These are phyloP conservation scores for Micropterix aruncella DNA, from an alignment of 2,888 invertebrate species.

Conservation along the genomic window DNA sequence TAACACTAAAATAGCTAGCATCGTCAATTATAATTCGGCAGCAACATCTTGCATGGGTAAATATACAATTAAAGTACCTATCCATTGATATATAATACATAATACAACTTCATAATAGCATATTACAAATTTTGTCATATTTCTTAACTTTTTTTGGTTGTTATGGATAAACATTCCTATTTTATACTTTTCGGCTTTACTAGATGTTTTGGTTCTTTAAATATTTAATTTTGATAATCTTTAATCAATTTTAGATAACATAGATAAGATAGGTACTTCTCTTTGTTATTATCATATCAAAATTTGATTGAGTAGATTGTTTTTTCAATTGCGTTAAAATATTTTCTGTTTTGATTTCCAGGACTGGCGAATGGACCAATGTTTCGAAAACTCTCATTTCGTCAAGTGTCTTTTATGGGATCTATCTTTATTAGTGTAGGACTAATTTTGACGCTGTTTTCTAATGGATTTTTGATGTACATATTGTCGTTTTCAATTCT, in stretches of 20 bases:
- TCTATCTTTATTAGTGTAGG: constrained; percentile 43
- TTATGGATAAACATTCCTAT: too few species aligned
- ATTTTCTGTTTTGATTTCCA: constrained; percentile 20
- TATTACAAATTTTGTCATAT: too few species aligned
- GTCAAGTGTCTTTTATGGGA: constrained; percentile 51
- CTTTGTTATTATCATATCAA: too few species aligned
- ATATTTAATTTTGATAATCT: too few species aligned
- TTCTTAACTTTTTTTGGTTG: too few species aligned
- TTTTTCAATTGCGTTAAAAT: constrained; percentile 8
- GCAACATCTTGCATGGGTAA: constrained; percentile 56
- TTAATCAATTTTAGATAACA: too few species aligned
- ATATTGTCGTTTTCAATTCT: constrained; percentile 49
- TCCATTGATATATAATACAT: too few species aligned
- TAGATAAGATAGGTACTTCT: too few species aligned
- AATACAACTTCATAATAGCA: too few species aligned
- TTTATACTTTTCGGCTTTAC: too few species aligned
- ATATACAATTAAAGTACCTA: constrained; percentile 11
- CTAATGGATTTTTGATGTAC: constrained; percentile 46
- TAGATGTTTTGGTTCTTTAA: too few species aligned
- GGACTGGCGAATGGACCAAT: constrained; percentile 59
- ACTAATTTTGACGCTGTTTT: constrained; percentile 43
- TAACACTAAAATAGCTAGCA: constrained; percentile 52
- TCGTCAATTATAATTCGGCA: constrained; percentile 58
- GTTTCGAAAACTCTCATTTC: constrained; percentile 50
- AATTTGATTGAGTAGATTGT: neutral